Conservation (phyloP, 2,113 vertebrate genomes). For the Charadrius vociferus region DNA sequence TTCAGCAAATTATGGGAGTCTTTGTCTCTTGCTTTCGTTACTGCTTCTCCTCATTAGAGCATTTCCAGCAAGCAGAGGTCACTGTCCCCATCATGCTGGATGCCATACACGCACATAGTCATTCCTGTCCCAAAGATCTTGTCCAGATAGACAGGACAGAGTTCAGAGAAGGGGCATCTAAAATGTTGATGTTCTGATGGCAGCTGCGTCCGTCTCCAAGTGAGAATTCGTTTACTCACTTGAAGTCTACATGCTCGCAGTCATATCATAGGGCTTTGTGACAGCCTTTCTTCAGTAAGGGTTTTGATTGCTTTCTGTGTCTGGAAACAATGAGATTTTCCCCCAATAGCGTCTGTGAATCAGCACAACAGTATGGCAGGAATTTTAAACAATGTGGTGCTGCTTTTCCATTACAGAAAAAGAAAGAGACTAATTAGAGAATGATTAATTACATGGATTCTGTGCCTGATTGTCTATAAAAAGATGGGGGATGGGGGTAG, state of each 20-base stretch:
- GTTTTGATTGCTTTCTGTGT: slow-evolving; percentile 33
- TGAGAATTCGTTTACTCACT: background rate
- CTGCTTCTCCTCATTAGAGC: background rate
- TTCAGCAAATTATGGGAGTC: background rate
- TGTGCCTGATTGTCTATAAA: slow-evolving; percentile 14
- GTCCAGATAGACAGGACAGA: background rate
- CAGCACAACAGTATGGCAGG: slow-evolving; percentile 40
- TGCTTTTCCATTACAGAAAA: slow-evolving; percentile 33
- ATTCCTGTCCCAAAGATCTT: background rate
- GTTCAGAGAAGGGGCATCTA: background rate
- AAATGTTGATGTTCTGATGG: background rate
- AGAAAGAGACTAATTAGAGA: slow-evolving; percentile 35
- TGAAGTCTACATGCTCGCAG: background rate
- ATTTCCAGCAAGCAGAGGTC: background rate
- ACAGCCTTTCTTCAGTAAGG: background rate
- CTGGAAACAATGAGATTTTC: slow-evolving; percentile 44
- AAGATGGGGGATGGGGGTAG: background rate
- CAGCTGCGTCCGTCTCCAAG: background rate
- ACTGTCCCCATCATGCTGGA: background rate
- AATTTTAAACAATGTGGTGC: slow-evolving; percentile 26
- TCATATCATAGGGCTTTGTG: background rate
- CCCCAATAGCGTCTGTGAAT: background rate
- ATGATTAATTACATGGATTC: slow-evolving; percentile 50
- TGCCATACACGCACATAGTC: background rate
- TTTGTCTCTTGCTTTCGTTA: background rate